Evolutionary conservation across 2,113 vertebrate species (phyloP), one percentile per base, ranked within the genome.

Genomic region (Eulemur rufifrons): DNA sequence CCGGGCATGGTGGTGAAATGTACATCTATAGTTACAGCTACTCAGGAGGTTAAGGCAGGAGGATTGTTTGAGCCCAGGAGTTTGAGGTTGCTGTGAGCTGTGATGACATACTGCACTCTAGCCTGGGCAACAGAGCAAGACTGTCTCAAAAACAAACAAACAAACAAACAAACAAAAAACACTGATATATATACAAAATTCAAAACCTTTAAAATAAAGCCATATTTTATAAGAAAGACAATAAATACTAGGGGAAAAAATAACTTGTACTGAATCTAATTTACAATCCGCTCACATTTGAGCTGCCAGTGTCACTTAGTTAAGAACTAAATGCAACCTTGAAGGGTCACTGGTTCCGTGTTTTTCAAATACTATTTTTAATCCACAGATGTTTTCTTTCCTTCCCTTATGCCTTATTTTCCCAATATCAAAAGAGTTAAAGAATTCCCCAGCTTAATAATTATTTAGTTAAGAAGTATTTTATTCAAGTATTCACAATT

Each of bases 401-500:
- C 50, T 89, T 92, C 15, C 13, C 78, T 86, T 85, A 37, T 86
- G 39, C 8, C 15, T 74, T 95, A 61, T 47, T 95, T 93, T 17
- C 14, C 13, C 66, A 42, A 59, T 64, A 88, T n/a, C 12, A 82
- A 66, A 95, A 90, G 84, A 25, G 29, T 54, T 37, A 93, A 94
- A 89, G 52, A 74, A 85, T 78, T 92, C 13, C 21, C 23, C 29
- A 94, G 47, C n/a, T 88, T 81, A 88, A 94, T 81, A 94, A 87
- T 76, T 2, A 95, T 45, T 95, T 84, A 14, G 5, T 50, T 89
- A 96, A 56, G n/a, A 91, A 85, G 18, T 68, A 21, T 90, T 50
- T 73, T 93, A 78, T 95, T 89, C 23, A 89, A 80, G 59, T 96
- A 39, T 81, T 97, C 59, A 61, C 15, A 83, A 66, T 76, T 95